A percentile compares a stretch with the other conserved stretches of the same genome.
Conservation (phyloP, 2,888 invertebrate genomes). For the Drosophila rellima region DNA sequence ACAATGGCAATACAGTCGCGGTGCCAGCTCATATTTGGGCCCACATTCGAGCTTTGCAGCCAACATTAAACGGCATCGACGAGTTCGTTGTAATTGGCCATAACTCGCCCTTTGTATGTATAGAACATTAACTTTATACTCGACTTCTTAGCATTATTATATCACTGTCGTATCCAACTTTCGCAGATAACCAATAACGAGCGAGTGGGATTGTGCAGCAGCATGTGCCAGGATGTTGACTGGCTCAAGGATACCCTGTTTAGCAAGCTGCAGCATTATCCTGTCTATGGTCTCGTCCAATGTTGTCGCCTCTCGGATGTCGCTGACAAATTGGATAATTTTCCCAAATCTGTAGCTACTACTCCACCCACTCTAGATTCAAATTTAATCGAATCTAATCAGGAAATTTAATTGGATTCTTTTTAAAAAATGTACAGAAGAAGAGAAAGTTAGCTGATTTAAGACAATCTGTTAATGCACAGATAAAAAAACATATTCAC, state of each 20-base stretch:
- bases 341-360: neutral
- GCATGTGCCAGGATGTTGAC: conserved; percentile 8
- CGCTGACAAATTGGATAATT: neutral
- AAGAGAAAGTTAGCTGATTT: too few relatives aligned
- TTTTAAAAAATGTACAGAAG: too few relatives aligned
- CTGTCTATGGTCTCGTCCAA: conserved; percentile 9
- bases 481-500: too few relatives aligned
- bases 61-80: neutral
- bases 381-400: neutral
- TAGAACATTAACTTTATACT: neutral
- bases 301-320: conserved; percentile 15
- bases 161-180: neutral
- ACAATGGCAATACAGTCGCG: neutral
- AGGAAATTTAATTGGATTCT: too few relatives aligned
- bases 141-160: neutral
- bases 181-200: neutral
- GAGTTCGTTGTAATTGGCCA: conserved; percentile 9
- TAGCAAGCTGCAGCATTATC: neutral
- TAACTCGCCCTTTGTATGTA: conserved; percentile 16
- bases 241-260: conserved; percentile 14
- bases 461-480: too few relatives aligned
- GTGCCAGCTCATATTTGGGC: conserved; percentile 15
- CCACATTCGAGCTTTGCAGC: conserved; percentile 1
- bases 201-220: neutral
- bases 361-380: neutral